These are phyloP conservation scores for Phataginus tetradactyla DNA, from an alignment of 2,797 vertebrate genomes.

Conservation along the genomic window DNA sequence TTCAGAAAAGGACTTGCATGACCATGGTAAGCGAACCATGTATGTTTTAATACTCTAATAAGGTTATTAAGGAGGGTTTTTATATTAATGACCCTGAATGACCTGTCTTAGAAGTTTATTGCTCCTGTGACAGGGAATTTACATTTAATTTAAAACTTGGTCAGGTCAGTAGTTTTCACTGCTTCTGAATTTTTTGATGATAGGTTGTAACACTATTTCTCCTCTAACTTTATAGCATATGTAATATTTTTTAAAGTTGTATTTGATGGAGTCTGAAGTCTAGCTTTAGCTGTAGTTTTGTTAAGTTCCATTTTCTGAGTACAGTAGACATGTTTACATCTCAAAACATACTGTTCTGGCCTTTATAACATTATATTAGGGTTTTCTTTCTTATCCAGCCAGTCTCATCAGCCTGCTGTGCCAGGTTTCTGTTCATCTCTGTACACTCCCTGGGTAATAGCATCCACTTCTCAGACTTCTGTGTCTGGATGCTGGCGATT, in stretches of 20 bases:
- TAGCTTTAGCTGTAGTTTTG: neutral
- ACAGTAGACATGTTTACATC: neutral
- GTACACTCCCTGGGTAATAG: neutral
- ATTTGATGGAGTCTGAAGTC: neutral
- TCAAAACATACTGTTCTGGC: neutral
- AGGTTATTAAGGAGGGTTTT: neutral
- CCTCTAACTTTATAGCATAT: neutral
- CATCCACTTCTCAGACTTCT: neutral
- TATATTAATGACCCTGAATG: neutral
- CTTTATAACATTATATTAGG: neutral
- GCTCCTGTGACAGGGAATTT: neutral
- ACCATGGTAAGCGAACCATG: neutral
- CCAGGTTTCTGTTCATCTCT: neutral
- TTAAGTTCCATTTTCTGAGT: constrained; percentile 26
- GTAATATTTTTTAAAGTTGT: neutral
- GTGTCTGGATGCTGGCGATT: neutral
- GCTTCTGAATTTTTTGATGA: neutral
- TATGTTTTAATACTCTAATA: neutral
- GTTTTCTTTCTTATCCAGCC: neutral
- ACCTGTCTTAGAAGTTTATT: constrained; percentile 46
- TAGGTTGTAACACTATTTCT: neutral
- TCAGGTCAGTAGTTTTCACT: constrained; percentile 15
- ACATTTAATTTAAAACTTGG: neutral
- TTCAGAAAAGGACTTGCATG: neutral
- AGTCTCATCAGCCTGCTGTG: neutral